These are phyloP conservation scores for Strigamia maritima DNA, from an alignment of 2,888 invertebrate genomes.

Conservation along the genomic window DNA sequence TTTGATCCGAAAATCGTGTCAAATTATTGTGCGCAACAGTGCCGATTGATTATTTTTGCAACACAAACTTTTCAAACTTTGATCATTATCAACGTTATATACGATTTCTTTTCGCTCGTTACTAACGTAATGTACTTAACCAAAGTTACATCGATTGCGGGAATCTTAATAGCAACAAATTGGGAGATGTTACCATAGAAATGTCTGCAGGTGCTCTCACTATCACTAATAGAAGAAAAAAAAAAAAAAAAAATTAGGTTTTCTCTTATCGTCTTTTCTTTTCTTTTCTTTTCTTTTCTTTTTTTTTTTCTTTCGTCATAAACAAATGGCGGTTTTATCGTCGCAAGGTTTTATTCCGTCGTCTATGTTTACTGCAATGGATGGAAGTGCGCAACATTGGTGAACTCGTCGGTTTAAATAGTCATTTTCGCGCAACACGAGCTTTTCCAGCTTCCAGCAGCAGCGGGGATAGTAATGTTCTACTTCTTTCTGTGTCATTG, in stretches of 20 bases:
- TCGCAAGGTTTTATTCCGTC: neutral
- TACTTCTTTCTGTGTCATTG: constrained; percentile 20
- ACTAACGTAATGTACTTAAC: neutral
- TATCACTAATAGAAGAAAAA: neutral
- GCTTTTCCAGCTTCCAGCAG: too few species aligned
- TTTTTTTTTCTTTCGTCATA: neutral
- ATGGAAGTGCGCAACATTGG: neutral
- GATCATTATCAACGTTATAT: too few species aligned
- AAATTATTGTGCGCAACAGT: too few species aligned
- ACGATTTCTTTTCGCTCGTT: too few species aligned
- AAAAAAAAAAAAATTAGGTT: too few species aligned
- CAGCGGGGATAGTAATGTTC: neutral
- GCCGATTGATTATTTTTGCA: too few species aligned
- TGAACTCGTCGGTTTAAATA: neutral
- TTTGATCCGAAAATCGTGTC: too few species aligned
- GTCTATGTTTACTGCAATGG: neutral
- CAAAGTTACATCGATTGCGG: neutral
- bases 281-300: neutral
- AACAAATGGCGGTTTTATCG: neutral
- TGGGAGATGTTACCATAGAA: neutral
- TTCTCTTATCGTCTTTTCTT: neutral
- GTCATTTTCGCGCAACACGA: neutral
- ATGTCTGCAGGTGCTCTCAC: neutral
- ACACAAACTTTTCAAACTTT: too few species aligned
- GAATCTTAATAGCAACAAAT: neutral